Base-by-base conservation (phyloP, 1,140 invertebrate species). In the Heterodera schachtii region DNA sequence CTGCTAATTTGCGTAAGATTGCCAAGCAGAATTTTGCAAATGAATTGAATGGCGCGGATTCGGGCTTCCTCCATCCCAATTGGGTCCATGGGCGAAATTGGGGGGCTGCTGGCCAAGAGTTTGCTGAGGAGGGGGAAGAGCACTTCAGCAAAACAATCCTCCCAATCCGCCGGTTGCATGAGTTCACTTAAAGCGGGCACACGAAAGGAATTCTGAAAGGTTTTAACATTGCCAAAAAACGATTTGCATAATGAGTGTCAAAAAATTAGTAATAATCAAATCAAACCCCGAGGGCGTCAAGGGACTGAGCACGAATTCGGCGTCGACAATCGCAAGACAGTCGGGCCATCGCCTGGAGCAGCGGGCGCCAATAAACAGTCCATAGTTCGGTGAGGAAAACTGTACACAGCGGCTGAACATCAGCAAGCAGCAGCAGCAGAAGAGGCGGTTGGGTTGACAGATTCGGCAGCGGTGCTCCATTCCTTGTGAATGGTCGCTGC, bases 101-200 rank as follows among this genome's bases (percentile, higher is more conserved):
- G 77, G 19, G 77, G 64, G 44, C 60, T 57, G 16, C 52, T 19
- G 79, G 94, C 93, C 7, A 96, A 91, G 52, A 95, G 91, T 81
- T 95, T 93, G 78, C 93, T 92, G 70, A 98, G 91, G 19, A 98
- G 91, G 2, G 97, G 97, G 90, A 98, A 98, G 19, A 98, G 86
- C 78, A 97, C 95, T 87, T 94, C 93, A 3, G 89, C 94, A 90
- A 98, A 95, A 90, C 96, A 98, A 43, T 94, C 94, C 87, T 96
- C 95, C 96, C 96, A 98, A 89, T 98, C 95, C 1, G 93, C 90
- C 3, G 95, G 93, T 4, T 93, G 93, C 41, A 98, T 91, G 31
- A 81, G 21, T 13, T 93, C 94, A 85, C 95, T 93, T 49, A 98
- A 91, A 89, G 97, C 96, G 82, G 95, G 95, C 8, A 96, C 94